A percentile compares a stretch with the other conserved stretches of the same genome.
Evolutionary conservation across 2,888 invertebrate genomes (phyloP).

Genomic region (Scelioninae gen. 2): DNA sequence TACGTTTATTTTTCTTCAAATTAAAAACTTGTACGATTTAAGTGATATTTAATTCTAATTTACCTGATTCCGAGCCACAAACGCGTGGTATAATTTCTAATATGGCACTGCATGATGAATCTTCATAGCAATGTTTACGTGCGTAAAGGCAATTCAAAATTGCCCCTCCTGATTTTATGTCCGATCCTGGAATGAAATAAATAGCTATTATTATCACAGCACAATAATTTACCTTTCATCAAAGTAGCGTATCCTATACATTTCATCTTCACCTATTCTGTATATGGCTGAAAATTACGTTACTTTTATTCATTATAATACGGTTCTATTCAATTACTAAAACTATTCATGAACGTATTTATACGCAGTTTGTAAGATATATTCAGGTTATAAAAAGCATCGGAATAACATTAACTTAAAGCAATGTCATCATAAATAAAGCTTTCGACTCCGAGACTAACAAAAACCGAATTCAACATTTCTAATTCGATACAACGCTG

Average conservation of each 20-base stretch:
- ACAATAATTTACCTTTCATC: too few species aligned
- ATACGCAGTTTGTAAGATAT: too few species aligned
- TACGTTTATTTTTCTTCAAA: too few species aligned
- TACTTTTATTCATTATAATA: too few species aligned
- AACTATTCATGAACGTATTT: too few species aligned
- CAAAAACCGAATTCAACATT: conserved; percentile 7
- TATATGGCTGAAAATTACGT: too few species aligned
- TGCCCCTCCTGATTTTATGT: conserved; percentile 86
- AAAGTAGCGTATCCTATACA: too few species aligned
- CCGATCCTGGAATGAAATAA: conserved; percentile 81
- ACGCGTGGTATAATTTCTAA: conserved; percentile 93
- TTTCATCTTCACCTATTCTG: too few species aligned
- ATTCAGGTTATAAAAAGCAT: not conserved
- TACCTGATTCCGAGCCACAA: conserved; percentile 93
- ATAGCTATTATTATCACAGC: not conserved
- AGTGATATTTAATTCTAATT: conserved; percentile 72
- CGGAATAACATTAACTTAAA: not conserved
- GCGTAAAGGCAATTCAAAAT: conserved; percentile 93
- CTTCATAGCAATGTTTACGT: conserved; percentile 91
- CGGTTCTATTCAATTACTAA: too few species aligned
- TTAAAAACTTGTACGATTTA: not conserved
- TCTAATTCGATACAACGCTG: conserved; percentile 5
- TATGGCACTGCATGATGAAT: conserved; percentile 92
- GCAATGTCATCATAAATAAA: not conserved
- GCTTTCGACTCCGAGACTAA: not conserved